Evolutionary conservation across 2,888 invertebrate genomes (phyloP).

Genomic region (Watsonalla binaria): DNA sequence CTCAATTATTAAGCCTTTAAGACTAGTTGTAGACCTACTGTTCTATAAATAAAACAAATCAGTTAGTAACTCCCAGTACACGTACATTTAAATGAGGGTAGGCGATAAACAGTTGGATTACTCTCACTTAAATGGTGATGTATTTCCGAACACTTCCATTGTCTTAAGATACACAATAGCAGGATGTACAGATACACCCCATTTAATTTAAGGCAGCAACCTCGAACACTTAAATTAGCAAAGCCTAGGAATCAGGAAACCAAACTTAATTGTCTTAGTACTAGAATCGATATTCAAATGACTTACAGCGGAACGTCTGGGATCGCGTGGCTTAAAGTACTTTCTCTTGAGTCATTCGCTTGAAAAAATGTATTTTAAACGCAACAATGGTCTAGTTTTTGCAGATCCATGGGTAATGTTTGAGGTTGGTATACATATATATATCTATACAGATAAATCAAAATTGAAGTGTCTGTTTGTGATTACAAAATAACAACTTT

Average conservation of each 20-base stretch:
- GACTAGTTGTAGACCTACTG: neutral
- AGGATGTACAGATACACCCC: neutral
- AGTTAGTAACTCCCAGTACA: too few species aligned
- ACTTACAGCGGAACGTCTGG: neutral
- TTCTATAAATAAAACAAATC: too few species aligned
- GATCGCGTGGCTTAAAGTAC: conserved; percentile 2
- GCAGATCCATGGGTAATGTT: neutral
- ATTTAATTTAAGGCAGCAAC: too few species aligned
- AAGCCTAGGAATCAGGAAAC: neutral
- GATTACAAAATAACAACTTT: too few species aligned
- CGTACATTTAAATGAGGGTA: too few species aligned
- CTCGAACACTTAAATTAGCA: neutral
- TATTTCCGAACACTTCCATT: neutral
- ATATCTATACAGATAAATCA: too few species aligned
- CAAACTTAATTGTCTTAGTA: neutral
- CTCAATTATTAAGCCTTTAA: neutral
- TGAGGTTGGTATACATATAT: too few species aligned
- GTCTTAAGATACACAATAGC: neutral
- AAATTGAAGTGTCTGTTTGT: too few species aligned
- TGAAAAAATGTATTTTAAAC: neutral
- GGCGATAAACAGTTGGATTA: too few species aligned
- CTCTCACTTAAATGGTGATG: too few species aligned
- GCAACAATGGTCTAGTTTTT: neutral
- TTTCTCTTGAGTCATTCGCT: neutral
- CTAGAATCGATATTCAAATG: neutral